A percentile compares a stretch with the other conserved stretches of the same genome.
Evolutionary conservation across 2,113 vertebrate genomes (phyloP).

Genomic region (Salvator merianae): DNA sequence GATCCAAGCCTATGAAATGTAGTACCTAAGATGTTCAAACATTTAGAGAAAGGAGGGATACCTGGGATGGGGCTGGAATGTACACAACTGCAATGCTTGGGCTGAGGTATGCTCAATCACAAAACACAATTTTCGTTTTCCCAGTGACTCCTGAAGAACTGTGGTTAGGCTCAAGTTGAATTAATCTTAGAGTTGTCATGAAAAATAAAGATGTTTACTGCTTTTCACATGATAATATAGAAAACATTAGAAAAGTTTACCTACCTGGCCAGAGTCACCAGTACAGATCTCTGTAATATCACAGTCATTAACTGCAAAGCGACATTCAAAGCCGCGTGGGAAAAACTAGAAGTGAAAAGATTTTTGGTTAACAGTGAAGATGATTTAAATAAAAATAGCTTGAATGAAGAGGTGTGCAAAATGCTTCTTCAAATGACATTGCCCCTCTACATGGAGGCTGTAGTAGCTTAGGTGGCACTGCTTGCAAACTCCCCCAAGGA

Average conservation of each 20-base stretch:
- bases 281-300: conserved; percentile 94
- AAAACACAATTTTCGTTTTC: not conserved
- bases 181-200: not conserved
- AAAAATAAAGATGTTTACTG: not conserved
- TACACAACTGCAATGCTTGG: too few relatives aligned
- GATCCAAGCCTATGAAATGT: not conserved
- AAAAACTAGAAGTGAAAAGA: conserved; percentile 82
- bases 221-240: not conserved
- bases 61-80: not conserved
- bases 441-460: too few relatives aligned
- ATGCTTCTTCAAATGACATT: too few relatives aligned
- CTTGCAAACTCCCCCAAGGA: too few relatives aligned
- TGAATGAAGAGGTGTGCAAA: not conserved
- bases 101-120: too few relatives aligned
- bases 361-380: conserved; percentile 24
- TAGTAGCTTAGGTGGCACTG: too few relatives aligned
- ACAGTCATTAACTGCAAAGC: conserved; percentile 92
- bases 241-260: not conserved
- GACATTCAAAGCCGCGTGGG: conserved; percentile 90
- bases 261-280: conserved; percentile 96
- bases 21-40: not conserved
- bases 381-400: conserved; percentile 1
- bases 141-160: not conserved
- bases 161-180: not conserved
- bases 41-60: not conserved